A percentile compares a stretch with the other conserved stretches of the same genome.
Evolutionary conservation across 2,113 vertebrate genomes (phyloP).

Genomic region (Hyperopisus bebe): DNA sequence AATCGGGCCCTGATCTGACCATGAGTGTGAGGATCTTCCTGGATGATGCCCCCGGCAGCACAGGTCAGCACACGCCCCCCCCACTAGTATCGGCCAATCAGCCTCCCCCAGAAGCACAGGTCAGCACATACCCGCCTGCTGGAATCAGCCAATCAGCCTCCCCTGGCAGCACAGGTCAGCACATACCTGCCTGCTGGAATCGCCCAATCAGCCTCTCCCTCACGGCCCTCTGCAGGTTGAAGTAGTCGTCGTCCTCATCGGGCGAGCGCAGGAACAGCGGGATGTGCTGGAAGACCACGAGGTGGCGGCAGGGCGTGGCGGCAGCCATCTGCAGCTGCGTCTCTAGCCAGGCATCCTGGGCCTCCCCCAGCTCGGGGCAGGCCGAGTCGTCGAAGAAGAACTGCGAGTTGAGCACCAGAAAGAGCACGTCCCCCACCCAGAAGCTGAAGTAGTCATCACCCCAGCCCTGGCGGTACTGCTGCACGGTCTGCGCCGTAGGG

Average conservation of each 20-base stretch:
- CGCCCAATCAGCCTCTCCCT: slow-evolving; percentile 71
- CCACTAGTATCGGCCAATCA: slow-evolving; percentile 70
- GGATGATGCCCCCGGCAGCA: neutral
- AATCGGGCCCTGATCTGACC: neutral
- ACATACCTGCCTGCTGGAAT: slow-evolving; percentile 77
- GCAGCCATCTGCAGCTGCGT: slow-evolving; percentile 64
- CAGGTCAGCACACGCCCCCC: slow-evolving; percentile 66
- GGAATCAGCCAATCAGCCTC: slow-evolving; percentile 70
- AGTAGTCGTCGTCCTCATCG: slow-evolving; percentile 81
- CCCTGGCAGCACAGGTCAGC: neutral
- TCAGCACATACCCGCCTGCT: slow-evolving; percentile 68
- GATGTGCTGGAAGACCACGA: slow-evolving; percentile 90
- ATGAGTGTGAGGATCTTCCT: neutral
- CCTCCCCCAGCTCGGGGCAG: slow-evolving; percentile 69
- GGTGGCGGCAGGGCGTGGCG: slow-evolving; percentile 60
- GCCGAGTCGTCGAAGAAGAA: slow-evolving; percentile 71
- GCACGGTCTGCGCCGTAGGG: slow-evolving; percentile 69
- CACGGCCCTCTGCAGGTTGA: slow-evolving; percentile 72
- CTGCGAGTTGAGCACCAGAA: slow-evolving; percentile 92
- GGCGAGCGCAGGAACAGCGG: slow-evolving; percentile 74
- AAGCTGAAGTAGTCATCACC: slow-evolving; percentile 96
- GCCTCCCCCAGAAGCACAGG: slow-evolving; percentile 19
- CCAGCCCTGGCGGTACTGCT: slow-evolving; percentile 73
- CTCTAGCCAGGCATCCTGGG: slow-evolving; percentile 82
- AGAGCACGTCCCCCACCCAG: slow-evolving; percentile 87